Conservation (phyloP, 2,797 vertebrate genomes). For the Gastrophryne carolinensis region DNA sequence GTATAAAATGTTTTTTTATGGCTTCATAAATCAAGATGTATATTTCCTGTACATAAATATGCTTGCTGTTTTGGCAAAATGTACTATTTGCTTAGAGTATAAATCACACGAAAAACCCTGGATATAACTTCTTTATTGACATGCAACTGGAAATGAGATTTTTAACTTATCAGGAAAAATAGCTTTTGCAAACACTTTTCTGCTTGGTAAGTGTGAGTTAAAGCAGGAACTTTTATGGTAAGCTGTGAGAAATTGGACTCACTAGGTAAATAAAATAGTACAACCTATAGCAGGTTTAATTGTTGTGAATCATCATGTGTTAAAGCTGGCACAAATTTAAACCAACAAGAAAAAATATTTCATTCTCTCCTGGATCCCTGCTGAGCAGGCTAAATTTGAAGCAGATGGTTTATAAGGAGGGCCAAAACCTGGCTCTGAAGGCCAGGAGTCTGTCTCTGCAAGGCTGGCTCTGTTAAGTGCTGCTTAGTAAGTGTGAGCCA, state of each 20-base stretch:
- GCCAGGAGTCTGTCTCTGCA: too few species aligned
- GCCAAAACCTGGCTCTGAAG: too few species aligned
- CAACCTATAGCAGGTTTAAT: too few species aligned
- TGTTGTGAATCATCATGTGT: too few species aligned
- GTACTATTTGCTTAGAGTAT: neutral
- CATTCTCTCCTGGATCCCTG: too few species aligned
- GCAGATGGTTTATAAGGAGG: too few species aligned
- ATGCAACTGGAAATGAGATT: neutral
- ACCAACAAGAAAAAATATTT: too few species aligned
- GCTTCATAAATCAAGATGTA: conserved; percentile 4
- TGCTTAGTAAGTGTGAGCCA: too few species aligned
- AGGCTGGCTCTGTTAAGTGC: too few species aligned
- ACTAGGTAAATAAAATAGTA: too few species aligned
- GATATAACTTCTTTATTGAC: neutral
- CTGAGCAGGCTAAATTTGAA: too few species aligned
- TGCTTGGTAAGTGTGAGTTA: neutral
- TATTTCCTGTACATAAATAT: conserved; percentile 16
- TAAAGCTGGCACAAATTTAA: too few species aligned
- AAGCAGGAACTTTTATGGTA: neutral
- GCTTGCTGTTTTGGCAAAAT: conserved; percentile 16
- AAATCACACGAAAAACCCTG: neutral
- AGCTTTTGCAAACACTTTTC: neutral
- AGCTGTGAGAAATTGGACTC: neutral
- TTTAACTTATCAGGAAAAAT: neutral
- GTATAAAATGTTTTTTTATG: conserved; percentile 8